Evolutionary conservation across 2,888 invertebrate genomes (phyloP).

Genomic region (Nysson spinosus): DNA sequence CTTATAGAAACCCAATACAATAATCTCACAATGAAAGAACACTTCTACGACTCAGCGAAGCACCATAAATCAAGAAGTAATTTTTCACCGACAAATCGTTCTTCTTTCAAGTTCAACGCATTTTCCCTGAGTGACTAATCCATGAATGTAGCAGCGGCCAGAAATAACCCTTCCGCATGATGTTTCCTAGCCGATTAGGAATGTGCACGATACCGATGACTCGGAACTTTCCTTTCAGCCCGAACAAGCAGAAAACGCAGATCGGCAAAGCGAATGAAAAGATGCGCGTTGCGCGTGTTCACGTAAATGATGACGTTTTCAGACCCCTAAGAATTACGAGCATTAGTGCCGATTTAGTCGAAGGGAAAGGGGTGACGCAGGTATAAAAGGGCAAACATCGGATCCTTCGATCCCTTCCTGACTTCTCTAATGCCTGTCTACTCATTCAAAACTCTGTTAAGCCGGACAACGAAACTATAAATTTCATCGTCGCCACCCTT

Average conservation of each 20-base stretch:
- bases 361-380: constrained; percentile 34
- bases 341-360: constrained; percentile 47
- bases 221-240: constrained; percentile 17
- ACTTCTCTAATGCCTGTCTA: constrained; percentile 32
- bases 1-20: too few relatives aligned
- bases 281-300: constrained; percentile 6
- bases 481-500: constrained; percentile 31
- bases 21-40: too few relatives aligned
- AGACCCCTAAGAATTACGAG: constrained; percentile 16
- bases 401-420: constrained; percentile 6
- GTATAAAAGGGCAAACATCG: constrained; percentile 45
- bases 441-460: constrained; percentile 32
- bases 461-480: constrained; percentile 41
- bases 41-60: too few relatives aligned
- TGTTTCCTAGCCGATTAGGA: not conserved
- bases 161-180: not conserved
- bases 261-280: constrained; percentile 11
- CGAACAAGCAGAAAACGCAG: not conserved
- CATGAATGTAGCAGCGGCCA: not conserved
- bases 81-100: not conserved
- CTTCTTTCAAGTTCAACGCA: not conserved
- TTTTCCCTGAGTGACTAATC: not conserved
- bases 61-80: not conserved
- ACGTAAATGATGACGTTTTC: constrained; percentile 30
- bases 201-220: constrained; percentile 17